These are phyloP conservation scores for Labeo rohita DNA, from an alignment of 2,113 vertebrate genomes.

Conservation along the genomic window DNA sequence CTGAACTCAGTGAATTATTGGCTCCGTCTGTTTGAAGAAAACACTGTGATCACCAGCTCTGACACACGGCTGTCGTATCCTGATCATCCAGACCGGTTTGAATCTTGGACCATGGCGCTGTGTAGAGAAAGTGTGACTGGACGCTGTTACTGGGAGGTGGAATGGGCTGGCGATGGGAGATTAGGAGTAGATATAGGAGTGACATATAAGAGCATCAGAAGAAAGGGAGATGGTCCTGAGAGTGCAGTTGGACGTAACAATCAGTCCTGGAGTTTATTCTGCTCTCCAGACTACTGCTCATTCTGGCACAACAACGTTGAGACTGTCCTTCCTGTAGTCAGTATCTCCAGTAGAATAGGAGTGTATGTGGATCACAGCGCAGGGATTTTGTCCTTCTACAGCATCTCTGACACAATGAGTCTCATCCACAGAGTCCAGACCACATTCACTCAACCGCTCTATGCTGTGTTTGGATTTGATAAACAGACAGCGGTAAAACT, in stretches of 20 bases:
- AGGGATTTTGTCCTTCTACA: neutral
- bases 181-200: conserved; percentile 70
- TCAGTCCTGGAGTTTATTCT: neutral
- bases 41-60: neutral
- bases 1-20: conserved; percentile 14
- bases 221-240: conserved; percentile 54
- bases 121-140: neutral
- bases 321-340: neutral
- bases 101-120: neutral
- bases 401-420: neutral
- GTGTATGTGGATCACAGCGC: neutral
- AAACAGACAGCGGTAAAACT: neutral
- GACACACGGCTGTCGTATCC: neutral
- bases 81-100: conserved; percentile 22
- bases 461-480: neutral
- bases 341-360: neutral
- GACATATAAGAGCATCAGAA: conserved; percentile 49
- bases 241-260: neutral
- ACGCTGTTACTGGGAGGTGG: neutral
- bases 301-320: neutral
- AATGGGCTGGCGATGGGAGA: neutral
- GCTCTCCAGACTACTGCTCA: neutral
- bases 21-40: conserved; percentile 22
- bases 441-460: neutral
- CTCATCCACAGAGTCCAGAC: neutral